phyloP scores from a whole-genome alignment of 2,113 vertebrate genomes.

The Oryzias curvinotus region DNA sequence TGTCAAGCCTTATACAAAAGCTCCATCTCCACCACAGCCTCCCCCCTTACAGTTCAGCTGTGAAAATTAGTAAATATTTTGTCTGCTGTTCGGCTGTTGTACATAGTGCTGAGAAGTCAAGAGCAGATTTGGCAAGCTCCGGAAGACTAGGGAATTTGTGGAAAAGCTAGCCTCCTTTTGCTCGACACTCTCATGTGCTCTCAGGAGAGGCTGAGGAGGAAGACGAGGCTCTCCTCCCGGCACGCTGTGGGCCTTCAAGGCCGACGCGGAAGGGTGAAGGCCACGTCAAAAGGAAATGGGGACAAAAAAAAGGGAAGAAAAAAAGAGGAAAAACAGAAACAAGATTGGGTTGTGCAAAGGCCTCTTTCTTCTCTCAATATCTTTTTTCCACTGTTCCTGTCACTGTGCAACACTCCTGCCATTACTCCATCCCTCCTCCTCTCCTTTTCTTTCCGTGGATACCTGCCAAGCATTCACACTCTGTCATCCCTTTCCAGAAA shows the following conservation, averaged over 20 bases:
- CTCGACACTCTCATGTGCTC: conserved; percentile 48
- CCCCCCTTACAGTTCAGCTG: conserved; percentile 37
- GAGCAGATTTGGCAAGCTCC: conserved; percentile 20
- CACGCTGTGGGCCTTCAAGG: conserved; percentile 32
- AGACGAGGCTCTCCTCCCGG: conserved; percentile 27
- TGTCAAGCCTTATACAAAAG: conserved; percentile 70
- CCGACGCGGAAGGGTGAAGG: conserved; percentile 43
- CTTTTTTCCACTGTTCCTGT: conserved; percentile 15
- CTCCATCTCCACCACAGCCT: conserved; percentile 1
- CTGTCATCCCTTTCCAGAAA: conserved; percentile 37
- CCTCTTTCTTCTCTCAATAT: conserved; percentile 20
- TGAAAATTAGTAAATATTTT: conserved; percentile 74
- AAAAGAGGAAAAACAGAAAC: conserved; percentile 27
- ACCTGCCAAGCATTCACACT: conserved; percentile 36
- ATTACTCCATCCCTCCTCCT: conserved; percentile 6
- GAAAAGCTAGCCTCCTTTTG: conserved; percentile 47
- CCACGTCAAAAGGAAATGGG: conserved; percentile 35
- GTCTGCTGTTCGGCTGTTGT: conserved; percentile 66
- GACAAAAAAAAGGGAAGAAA: conserved; percentile 10
- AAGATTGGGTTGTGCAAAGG: conserved; percentile 20
- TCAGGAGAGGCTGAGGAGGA: conserved; percentile 35
- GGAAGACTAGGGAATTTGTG: conserved; percentile 53
- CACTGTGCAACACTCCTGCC: conserved; percentile 9
- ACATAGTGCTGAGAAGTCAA: conserved; percentile 46
- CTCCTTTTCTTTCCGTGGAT: conserved; percentile 23